Evolutionary conservation across 2,113 vertebrate species (phyloP).

Genomic region (Pluvialis apricaria): DNA sequence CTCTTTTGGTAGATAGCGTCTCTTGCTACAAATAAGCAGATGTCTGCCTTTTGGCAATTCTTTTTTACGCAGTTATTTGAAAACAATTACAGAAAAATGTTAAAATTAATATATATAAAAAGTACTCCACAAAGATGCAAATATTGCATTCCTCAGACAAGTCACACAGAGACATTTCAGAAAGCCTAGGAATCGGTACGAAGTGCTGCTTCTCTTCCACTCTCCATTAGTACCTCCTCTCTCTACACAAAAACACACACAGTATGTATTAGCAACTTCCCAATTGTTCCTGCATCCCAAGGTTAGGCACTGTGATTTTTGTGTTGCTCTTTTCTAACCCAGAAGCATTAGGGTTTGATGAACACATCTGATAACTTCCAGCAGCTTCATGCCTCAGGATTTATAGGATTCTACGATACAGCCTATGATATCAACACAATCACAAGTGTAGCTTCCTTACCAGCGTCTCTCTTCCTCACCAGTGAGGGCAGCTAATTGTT

Average conservation of each 20-base stretch:
- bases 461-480: neutral
- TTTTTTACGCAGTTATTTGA: conserved; percentile 32
- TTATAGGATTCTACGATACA: neutral
- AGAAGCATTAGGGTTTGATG: neutral
- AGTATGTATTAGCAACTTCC: neutral
- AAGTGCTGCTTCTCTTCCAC: neutral
- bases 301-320: neutral
- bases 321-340: neutral
- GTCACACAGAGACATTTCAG: neutral
- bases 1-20: neutral
- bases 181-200: neutral
- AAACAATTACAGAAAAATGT: conserved; percentile 55
- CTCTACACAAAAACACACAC: neutral
- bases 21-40: conserved; percentile 31
- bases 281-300: neutral
- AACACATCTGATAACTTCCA: neutral
- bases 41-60: conserved; percentile 52
- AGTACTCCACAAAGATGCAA: neutral
- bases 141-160: neutral
- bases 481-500: neutral
- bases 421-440: neutral
- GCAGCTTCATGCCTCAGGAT: neutral
- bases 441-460: neutral
- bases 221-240: neutral
- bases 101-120: neutral